Evolutionary conservation across 1,140 invertebrate genomes (phyloP).

Genomic region (Diorhabda sublineata): DNA sequence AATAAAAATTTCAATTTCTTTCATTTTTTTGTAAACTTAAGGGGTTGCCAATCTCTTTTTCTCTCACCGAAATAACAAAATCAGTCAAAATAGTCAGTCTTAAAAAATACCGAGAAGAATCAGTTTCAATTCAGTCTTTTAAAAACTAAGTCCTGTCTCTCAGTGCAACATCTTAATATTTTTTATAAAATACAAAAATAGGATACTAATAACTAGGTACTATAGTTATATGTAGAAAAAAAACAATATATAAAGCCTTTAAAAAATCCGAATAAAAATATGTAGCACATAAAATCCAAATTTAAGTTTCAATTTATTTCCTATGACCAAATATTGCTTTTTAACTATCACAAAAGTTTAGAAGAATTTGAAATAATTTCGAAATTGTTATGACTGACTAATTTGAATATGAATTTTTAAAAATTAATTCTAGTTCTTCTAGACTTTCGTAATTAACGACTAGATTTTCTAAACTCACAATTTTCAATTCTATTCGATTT

Average conservation of each 20-base stretch:
- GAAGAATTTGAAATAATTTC: not conserved
- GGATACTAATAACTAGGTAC: conserved; percentile 19
- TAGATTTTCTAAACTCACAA: not conserved
- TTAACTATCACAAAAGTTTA: conserved; percentile 1
- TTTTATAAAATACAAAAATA: conserved; percentile 24
- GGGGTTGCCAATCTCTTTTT: conserved; percentile 41
- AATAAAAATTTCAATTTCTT: conserved; percentile 26
- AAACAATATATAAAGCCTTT: conserved; percentile 21
- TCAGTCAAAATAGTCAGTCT: conserved; percentile 44
- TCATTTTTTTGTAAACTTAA: conserved; percentile 20
- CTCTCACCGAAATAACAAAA: conserved; percentile 28
- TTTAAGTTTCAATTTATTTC: not conserved
- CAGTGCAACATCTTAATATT: conserved; percentile 34
- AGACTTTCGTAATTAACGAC: conserved; percentile 7
- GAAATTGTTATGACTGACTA: not conserved
- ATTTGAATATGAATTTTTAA: not conserved
- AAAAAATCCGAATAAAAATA: conserved; percentile 16
- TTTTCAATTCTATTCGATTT: not conserved
- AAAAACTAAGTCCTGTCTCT: conserved; percentile 45
- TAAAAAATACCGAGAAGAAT: conserved; percentile 42
- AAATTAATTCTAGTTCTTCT: not conserved
- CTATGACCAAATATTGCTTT: not conserved
- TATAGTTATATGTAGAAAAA: conserved; percentile 7
- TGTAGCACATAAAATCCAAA: conserved; percentile 17
- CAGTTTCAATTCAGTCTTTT: conserved; percentile 43